Conservation (phyloP, 2,113 vertebrate genomes). For the Plecotus auritus region DNA sequence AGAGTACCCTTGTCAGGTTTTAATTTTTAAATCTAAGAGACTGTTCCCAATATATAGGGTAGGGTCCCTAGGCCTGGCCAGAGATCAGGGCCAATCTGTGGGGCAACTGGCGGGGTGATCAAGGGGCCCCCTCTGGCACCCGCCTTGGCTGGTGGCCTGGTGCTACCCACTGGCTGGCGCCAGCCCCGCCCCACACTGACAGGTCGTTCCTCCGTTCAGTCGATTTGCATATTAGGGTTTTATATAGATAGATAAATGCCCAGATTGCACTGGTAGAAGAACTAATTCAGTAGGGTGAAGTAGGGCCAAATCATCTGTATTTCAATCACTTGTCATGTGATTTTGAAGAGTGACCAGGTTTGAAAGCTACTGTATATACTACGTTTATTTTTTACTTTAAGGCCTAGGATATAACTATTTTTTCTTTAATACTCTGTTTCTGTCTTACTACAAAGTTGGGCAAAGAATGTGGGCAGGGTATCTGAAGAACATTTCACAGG, state of each 20-base stretch:
- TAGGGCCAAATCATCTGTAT: neutral
- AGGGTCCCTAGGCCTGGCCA: too few species aligned
- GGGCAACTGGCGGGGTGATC: fast-evolving
- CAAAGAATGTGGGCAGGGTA: neutral
- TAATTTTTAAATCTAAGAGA: too few species aligned
- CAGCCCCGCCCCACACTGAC: too few species aligned
- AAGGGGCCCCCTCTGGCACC: too few species aligned
- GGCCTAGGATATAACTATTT: neutral
- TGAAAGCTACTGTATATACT: neutral
- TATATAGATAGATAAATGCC: neutral
- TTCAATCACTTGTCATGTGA: neutral
- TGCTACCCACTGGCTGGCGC: too few species aligned
- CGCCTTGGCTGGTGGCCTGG: too few species aligned
- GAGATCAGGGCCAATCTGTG: too few species aligned
- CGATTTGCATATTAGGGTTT: too few species aligned
- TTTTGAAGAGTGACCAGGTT: neutral
- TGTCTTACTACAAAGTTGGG: neutral
- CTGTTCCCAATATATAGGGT: too few species aligned
- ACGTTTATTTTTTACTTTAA: neutral
- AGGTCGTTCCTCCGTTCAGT: too few species aligned
- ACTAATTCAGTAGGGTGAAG: neutral
- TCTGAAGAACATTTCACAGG: neutral
- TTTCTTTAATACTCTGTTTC: neutral
- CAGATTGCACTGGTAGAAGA: neutral
- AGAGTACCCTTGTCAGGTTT: too few species aligned